Conservation (phyloP, 2,797 vertebrate genomes). For the Vipera ursinii region DNA sequence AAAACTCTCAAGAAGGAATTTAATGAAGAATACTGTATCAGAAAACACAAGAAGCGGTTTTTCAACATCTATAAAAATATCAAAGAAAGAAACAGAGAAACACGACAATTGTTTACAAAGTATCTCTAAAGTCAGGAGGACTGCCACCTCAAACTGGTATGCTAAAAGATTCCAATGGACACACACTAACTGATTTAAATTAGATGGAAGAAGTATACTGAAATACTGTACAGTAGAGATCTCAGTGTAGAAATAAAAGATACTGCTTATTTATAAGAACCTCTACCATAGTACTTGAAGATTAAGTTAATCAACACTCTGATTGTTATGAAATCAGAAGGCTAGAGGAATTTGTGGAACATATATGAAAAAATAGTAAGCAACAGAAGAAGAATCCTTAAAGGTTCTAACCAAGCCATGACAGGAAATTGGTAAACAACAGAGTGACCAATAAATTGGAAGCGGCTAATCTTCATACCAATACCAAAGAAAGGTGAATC, state of each 20-base stretch:
- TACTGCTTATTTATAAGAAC: neutral
- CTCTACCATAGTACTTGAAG: neutral
- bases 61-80: neutral
- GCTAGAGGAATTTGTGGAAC: neutral
- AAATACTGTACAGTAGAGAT: neutral
- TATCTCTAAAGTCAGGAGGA: neutral
- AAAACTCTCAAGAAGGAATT: neutral
- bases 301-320: neutral
- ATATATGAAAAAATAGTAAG: neutral
- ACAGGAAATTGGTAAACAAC: neutral
- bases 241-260: neutral
- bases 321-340: neutral
- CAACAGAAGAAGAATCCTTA: neutral
- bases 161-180: no score
- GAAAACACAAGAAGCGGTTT: neutral
- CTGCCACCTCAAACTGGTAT: no score
- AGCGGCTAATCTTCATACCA: neutral
- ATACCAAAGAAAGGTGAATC: neutral
- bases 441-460: neutral
- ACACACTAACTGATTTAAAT: neutral
- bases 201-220: neutral
- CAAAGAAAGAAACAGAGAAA: neutral
- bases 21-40: neutral
- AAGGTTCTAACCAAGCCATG: neutral
- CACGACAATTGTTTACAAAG: neutral